Evolutionary conservation across 2,797 vertebrate genomes (phyloP).

Genomic region (Tokudaia tokunoshimensis): DNA sequence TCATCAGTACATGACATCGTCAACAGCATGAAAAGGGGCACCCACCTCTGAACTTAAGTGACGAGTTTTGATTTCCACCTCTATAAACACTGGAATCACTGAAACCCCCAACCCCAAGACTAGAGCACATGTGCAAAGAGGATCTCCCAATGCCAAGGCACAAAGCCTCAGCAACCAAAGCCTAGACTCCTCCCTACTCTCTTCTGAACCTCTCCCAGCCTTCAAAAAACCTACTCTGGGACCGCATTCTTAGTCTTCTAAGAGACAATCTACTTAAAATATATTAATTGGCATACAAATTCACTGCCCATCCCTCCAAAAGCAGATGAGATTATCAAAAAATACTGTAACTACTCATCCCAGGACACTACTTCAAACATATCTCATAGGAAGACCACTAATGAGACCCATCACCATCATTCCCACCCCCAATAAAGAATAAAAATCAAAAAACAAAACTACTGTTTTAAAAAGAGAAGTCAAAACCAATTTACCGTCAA

Average conservation of each 20-base stretch:
- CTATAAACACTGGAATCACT: background rate
- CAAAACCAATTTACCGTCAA: slow-evolving; percentile 59
- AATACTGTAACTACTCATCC: background rate
- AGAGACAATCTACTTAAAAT: slow-evolving; percentile 16
- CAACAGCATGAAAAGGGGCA: background rate
- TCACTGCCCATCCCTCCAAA: background rate
- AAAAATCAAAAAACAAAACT: background rate
- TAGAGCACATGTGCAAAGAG: background rate
- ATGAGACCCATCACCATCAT: background rate
- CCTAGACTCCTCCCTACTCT: background rate
- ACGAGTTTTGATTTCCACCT: background rate
- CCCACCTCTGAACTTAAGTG: background rate
- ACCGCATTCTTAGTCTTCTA: background rate
- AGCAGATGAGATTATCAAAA: background rate
- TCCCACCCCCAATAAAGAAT: background rate
- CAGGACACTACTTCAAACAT: background rate
- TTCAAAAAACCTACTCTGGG: background rate
- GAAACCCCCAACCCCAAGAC: background rate
- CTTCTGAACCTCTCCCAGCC: background rate
- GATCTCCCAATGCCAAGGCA: background rate
- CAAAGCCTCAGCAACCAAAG: background rate
- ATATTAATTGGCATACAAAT: background rate
- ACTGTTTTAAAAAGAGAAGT: slow-evolving; percentile 21
- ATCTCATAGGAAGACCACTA: background rate
- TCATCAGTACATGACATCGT: background rate